Evolutionary conservation across 2,888 invertebrate genomes (phyloP), one percentile per base, ranked within the genome.

Genomic region (Cantharis lateralis): DNA sequence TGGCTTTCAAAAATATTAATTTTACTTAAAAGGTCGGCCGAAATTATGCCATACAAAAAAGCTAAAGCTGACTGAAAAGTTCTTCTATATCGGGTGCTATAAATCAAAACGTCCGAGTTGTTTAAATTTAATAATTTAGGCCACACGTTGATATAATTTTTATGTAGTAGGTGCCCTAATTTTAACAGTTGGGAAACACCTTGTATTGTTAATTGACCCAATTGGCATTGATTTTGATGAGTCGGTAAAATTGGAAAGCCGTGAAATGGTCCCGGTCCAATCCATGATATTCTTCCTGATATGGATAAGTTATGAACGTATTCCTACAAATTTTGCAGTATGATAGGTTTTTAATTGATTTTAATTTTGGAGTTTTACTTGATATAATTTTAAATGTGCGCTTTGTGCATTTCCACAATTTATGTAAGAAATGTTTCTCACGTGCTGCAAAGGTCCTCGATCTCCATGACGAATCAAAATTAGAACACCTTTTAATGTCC

Each of bases 61-160:
- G 96, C 96, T 81, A 96, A 90, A 0, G 95, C 94, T 82, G 97
- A 97, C 88, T 98, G 98, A 84, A 95, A 96, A 15, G 98, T 98
- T 83, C 98, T 91, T 0, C 96, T 89, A 86, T 96, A 97, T 63
- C 95, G 91, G 0, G 98, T 97, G 82, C 96, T 95, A 86, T 93
- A 94, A 5, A 94, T 91, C 13, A 93, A 85, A 32, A 94, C 89
- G 79, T 93, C 94, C 3, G 92, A 91, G 84, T 88, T 84, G 3
- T 88, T 88, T 79, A 89, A 82, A 82, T 89, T 88, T 75, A 87
- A 88, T 10, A 91, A 83, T 82, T 89, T 89, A 13, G 88, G 87
- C 84, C 89, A 89, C 10, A 86, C 81, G 13, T 87, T 89, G 13
- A 89, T 88, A 83, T 93, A 93, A 20, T 91, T 91, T 80, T 90